phyloP scores from a whole-genome alignment of 2,113 vertebrate species.

The Ceyx melanurus region DNA sequence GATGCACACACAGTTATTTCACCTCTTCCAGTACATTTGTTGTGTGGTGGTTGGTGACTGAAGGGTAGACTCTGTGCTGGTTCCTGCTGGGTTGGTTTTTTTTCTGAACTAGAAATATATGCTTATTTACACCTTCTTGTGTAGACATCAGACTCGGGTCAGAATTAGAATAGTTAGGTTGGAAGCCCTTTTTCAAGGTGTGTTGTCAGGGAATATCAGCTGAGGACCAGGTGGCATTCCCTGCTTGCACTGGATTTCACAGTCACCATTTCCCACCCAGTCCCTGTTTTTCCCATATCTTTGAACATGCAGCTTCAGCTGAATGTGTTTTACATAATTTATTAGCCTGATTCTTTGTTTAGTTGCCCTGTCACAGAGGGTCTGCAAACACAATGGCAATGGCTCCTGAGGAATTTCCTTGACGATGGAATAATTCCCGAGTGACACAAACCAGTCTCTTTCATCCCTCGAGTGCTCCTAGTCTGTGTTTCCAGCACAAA shows the following conservation, averaged over 20 bases:
- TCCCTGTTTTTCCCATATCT: neutral
- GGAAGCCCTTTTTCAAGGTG: neutral
- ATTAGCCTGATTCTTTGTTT: conserved; percentile 25
- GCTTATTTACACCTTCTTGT: neutral
- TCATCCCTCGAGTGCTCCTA: neutral
- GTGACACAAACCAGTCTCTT: neutral
- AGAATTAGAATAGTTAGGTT: neutral
- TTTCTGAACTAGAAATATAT: neutral
- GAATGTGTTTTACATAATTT: conserved; percentile 19
- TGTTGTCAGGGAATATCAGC: neutral
- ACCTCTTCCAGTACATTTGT: neutral
- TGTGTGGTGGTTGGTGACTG: neutral
- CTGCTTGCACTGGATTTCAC: neutral
- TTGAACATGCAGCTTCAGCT: neutral
- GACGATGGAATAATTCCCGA: neutral
- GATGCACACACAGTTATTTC: neutral
- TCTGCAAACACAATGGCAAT: conserved; percentile 21
- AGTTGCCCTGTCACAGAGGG: neutral
- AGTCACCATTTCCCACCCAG: neutral
- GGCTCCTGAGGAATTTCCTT: conserved; percentile 43
- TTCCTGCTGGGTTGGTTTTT: neutral
- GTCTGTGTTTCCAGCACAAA: neutral
- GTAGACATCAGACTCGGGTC: neutral
- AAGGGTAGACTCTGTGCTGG: neutral
- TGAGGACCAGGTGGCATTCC: neutral